Conservation (phyloP, 2,797 vertebrate genomes). For the Malurus splendens region DNA sequence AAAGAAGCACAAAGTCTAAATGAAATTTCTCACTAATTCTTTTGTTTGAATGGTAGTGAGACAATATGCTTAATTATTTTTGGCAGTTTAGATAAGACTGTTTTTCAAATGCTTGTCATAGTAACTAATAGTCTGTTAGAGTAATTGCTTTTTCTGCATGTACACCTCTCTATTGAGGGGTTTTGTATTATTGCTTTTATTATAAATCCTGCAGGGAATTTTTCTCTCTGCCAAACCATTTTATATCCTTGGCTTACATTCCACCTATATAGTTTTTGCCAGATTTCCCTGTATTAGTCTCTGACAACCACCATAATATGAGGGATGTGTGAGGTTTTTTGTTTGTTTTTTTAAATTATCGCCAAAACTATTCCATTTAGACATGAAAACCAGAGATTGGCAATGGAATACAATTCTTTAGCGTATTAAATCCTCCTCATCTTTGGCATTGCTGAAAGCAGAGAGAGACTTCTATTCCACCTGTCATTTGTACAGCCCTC, state of each 20-base stretch:
- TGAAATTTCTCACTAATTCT: not conserved
- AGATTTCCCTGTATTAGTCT: not conserved
- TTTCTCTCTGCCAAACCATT: not conserved
- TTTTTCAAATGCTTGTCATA: not conserved
- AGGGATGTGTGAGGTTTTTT: not conserved
- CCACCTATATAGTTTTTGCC: not conserved
- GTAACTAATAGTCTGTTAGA: not conserved
- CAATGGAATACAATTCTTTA: not conserved
- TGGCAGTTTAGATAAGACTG: not conserved
- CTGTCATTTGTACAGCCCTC: not conserved
- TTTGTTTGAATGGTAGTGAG: not conserved
- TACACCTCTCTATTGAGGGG: not conserved
- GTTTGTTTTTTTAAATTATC: not conserved
- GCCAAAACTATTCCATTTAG: not conserved
- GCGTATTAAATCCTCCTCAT: not conserved
- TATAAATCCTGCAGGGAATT: not conserved
- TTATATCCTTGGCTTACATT: not conserved
- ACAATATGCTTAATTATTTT: conserved; percentile 23
- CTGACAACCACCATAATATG: not conserved
- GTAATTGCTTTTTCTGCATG: not conserved
- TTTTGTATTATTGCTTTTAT: not conserved
- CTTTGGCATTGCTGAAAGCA: not conserved
- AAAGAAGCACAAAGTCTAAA: not conserved
- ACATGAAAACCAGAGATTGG: not conserved
- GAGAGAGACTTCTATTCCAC: not conserved